Percentiles rank a stretch among this genome's conserved stretches.
These are phyloP conservation scores for Trichomalopsis sarcophagae DNA, from an alignment of 1,140 invertebrate genomes.

Conservation along the genomic window DNA sequence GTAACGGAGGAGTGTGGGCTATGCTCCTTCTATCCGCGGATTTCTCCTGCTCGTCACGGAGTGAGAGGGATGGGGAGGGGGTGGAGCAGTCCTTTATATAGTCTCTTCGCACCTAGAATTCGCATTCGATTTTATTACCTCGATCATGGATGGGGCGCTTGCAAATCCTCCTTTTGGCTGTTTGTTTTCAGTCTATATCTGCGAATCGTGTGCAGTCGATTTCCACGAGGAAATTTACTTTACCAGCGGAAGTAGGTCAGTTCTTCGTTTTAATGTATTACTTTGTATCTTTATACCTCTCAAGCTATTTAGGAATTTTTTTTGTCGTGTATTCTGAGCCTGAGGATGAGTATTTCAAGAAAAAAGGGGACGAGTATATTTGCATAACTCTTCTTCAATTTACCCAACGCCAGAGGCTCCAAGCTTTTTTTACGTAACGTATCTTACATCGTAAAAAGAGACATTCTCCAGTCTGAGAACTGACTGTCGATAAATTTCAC, in stretches of 20 bases:
- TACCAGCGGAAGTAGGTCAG: background rate
- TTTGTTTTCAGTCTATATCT: constrained; percentile 3
- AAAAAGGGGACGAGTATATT: background rate
- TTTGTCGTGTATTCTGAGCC: background rate
- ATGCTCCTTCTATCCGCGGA: background rate
- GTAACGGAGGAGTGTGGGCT: background rate
- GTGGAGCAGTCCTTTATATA: constrained; percentile 16
- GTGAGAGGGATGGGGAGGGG: background rate
- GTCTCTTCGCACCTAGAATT: background rate
- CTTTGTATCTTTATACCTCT: background rate
- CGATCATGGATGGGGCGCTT: constrained; percentile 8
- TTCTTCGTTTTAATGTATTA: background rate
- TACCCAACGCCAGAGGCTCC: no score
- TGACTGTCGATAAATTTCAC: background rate
- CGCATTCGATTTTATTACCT: constrained; percentile 29
- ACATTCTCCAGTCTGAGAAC: background rate
- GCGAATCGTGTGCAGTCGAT: background rate
- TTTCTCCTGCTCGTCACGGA: background rate
- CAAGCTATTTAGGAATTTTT: background rate
- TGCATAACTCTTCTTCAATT: no score
- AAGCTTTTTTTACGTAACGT: background rate
- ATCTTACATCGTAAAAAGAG: background rate
- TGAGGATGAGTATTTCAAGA: background rate
- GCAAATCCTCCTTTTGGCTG: background rate
- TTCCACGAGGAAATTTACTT: background rate